These are phyloP conservation scores for Tethea ocularis DNA, from an alignment of 2,888 invertebrate genomes.

Conservation along the genomic window DNA sequence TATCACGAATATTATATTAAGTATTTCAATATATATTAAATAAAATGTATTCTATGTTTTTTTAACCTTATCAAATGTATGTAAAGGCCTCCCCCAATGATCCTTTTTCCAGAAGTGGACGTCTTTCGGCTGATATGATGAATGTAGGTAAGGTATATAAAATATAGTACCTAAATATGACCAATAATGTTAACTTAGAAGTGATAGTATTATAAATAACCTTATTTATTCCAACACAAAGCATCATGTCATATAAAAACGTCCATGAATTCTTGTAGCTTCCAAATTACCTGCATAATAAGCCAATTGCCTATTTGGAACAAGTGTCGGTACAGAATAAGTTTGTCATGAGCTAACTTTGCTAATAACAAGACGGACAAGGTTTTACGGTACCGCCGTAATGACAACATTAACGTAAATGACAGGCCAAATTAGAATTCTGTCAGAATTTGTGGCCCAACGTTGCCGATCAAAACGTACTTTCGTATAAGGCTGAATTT, in stretches of 20 bases:
- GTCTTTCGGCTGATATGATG: too few species aligned
- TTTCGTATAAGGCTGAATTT: slow-evolving; percentile 20
- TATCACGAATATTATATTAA: too few species aligned
- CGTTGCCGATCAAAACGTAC: slow-evolving; percentile 55
- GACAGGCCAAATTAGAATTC: slow-evolving; percentile 65
- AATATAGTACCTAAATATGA: too few species aligned
- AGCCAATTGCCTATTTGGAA: slow-evolving; percentile 22
- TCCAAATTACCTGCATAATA: slow-evolving; percentile 23
- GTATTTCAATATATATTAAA: too few species aligned
- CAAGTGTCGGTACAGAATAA: slow-evolving; percentile 29
- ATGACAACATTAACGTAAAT: slow-evolving; percentile 63
- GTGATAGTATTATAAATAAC: not conserved
- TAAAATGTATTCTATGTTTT: too few species aligned
- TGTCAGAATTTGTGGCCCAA: slow-evolving; percentile 52
- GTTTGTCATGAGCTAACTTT: slow-evolving; percentile 34
- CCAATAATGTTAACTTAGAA: not conserved
- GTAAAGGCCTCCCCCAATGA: too few species aligned
- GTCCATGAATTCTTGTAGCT: slow-evolving; percentile 8
- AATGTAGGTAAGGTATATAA: too few species aligned
- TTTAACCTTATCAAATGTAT: too few species aligned
- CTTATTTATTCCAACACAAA: not conserved
- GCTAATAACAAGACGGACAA: slow-evolving; percentile 29
- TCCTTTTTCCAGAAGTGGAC: too few species aligned
- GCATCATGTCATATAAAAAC: not conserved
- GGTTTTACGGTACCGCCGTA: slow-evolving; percentile 31